Base-by-base conservation (phyloP, 2,888 invertebrate species). In the Lasioglossum malachurum region DNA sequence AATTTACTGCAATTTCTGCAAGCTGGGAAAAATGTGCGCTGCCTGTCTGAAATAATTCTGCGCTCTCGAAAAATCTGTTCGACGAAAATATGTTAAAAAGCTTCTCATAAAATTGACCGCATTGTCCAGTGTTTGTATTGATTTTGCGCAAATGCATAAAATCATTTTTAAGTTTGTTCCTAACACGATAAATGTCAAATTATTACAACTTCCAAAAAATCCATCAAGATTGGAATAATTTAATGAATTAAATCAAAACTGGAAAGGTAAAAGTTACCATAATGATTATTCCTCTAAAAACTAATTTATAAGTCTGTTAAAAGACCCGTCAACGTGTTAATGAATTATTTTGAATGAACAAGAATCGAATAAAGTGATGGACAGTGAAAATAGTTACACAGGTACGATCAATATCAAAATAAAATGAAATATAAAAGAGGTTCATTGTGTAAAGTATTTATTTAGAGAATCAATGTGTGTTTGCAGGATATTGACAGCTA, bases 1-100 rank as follows among this genome's bases (percentile, higher is more conserved):
- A 57, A 57, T 57, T 57, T 57, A 57, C n/a, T 57, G 57, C 57
- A 57, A 57, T 12, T 57, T 57, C 57, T 57, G 57, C 57, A n/a
- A 57, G 57, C 57, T 57, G n/a, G 57, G n/a, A n/a, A 57, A 57
- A 57, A n/a, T n/a, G 57, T n/a, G 10, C 57, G 57, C n/a, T 53
- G 53, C 57, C 57, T 57, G 57, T 57, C 12, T n/a, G n/a, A n/a
- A 57, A 57, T 57, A 57, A 57, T n/a, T 57, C 12, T 12, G 4
- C n/a, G n/a, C 12, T 57, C n/a, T n/a, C n/a, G 57, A 12, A 57
- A 57, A 57, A 57, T 57, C 57, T 57, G 57, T n/a, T n/a, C n/a
- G 12, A 12, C 12, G 10, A 23, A 57, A 57, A 57, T 57, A 57
- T n/a, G n/a, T 57, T 57, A 12, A 57, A 57, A 12, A n/a, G n/a